Base-by-base conservation (phyloP, 1,140 invertebrate species). In the Drosophila prosaltans region DNA sequence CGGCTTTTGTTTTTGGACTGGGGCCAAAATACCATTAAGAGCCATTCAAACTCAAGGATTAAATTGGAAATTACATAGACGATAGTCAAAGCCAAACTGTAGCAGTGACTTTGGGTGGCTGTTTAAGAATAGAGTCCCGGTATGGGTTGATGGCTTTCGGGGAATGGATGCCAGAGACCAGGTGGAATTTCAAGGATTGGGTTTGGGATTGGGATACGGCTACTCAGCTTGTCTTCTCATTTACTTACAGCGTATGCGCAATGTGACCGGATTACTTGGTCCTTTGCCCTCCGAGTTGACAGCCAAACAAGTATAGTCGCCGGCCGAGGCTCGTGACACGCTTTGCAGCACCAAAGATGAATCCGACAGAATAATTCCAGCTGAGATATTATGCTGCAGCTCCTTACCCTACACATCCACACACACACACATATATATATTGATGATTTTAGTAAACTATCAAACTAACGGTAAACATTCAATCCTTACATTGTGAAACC, bases 231-330 rank as follows among this genome's bases (percentile, higher is more conserved):
- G 74, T 70, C 61, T 64, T 60, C 48, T 40, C 62, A 72, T 91
- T 65, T 92, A 95, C 96, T 96, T 94, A 97, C 96, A 97, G 95
- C 96, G 95, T 77, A 97, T 95, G 80, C 95, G 93, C 68, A 97
- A 94, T 58, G 94, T 94, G 55, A 97, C 96, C 10, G 95, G 94
- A 91, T 97, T 97, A 92, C 96, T 97, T 65, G 94, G 94, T 51
- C 96, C 96, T 91, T 95, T 96, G 51, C 97, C 97, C 91, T 97
- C 96, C 60, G 94, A 94, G 92, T 97, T 97, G 16, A 95, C 95
- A 5, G 96, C 96, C 73, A 96, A 93, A 90, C 97, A 97, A 40
- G 95, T 96, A 91, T 97, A 97, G 83, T 96, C 95, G 1, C 97
- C 97, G 3, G 96, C 96, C 2, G 96, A 95, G 64, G 94, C 94